phyloP scores from a whole-genome alignment of 2,797 vertebrate genomes.

The Babyrousa celebensis region DNA sequence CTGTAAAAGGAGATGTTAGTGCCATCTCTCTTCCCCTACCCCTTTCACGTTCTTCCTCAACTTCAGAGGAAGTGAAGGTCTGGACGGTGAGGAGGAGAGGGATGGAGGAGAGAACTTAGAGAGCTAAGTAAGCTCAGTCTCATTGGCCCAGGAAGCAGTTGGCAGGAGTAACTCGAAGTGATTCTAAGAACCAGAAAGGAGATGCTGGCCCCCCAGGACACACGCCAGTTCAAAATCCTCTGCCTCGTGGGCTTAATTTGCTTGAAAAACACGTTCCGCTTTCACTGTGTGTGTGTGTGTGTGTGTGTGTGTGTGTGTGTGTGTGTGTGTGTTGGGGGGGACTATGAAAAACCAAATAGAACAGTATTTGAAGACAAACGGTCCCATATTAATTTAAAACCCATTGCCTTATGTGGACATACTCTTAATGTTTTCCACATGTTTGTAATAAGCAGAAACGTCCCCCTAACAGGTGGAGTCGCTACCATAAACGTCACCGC shows the following conservation, averaged over 20 bases:
- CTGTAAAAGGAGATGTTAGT: background rate
- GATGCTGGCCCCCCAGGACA: background rate
- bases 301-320: background rate
- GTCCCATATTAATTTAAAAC: constrained; percentile 59
- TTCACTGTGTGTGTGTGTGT: background rate
- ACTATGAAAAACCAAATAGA: background rate
- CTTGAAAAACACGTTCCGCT: background rate
- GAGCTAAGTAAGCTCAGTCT: background rate
- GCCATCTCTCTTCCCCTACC: background rate
- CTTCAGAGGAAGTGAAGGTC: background rate
- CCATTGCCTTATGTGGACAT: background rate
- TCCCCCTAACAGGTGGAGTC: constrained; percentile 53
- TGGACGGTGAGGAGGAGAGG: fast-evolving
- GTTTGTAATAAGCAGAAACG: constrained; percentile 40
- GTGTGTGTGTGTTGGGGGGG: background rate
- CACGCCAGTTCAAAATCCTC: background rate
- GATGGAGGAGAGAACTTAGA: background rate
- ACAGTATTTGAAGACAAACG: background rate
- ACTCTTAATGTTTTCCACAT: background rate
- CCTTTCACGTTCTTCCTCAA: background rate
- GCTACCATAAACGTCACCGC: background rate
- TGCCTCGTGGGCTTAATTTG: fast-evolving
- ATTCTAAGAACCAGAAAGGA: background rate
- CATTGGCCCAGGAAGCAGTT: background rate
- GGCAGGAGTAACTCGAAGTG: background rate